Conservation (phyloP, 2,113 vertebrate genomes). For the Fregetta grallaria region DNA sequence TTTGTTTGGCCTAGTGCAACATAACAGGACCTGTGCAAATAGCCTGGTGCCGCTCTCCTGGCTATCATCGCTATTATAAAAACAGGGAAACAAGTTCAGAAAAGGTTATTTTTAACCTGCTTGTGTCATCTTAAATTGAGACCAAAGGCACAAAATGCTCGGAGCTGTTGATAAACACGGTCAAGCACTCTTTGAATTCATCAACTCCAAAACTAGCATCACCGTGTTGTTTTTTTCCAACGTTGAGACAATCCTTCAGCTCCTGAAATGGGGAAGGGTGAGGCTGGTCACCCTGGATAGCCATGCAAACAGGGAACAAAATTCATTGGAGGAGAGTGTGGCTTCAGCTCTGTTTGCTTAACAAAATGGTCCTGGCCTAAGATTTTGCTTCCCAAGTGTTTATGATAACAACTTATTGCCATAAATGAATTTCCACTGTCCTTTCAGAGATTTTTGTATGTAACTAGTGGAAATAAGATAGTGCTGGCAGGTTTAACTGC, state of each 20-base stretch:
- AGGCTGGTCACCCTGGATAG: background rate
- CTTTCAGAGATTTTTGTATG: background rate
- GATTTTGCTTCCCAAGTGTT: background rate
- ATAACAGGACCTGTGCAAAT: rapidly evolving
- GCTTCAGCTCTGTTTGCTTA: background rate
- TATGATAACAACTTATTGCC: background rate
- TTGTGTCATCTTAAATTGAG: background rate
- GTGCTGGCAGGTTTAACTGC: background rate
- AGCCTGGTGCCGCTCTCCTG: background rate
- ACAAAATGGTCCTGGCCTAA: background rate
- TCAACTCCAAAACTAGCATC: background rate
- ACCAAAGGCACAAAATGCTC: background rate
- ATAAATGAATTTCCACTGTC: background rate
- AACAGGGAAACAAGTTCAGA: background rate
- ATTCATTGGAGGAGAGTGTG: background rate
- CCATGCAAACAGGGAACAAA: background rate
- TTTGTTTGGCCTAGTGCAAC: background rate
- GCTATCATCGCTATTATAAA: background rate
- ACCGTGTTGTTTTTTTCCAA: background rate
- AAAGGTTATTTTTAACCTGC: background rate
- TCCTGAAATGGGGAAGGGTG: background rate
- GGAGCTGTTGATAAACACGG: background rate
- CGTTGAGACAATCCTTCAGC: background rate
- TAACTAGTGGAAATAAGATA: background rate
- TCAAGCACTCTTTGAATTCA: background rate